Evolutionary conservation across 2,888 invertebrate genomes (phyloP), one percentile per base, ranked within the genome.

Genomic region (Eilema sororculum): DNA sequence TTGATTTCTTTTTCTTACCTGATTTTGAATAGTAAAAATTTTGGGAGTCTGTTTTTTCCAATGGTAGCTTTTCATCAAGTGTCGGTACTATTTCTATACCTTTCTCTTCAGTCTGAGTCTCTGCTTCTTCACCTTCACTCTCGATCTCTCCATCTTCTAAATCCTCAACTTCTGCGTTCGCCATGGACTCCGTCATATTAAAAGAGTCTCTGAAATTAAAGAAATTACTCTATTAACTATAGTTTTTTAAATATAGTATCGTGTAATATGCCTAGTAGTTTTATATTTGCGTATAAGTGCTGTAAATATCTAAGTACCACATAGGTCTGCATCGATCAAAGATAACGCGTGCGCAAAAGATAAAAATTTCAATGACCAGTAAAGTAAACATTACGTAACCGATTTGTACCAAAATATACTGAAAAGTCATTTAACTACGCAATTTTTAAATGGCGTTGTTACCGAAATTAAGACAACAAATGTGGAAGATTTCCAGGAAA

Each of bases 61-160:
- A 65, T 68, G 79, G 72, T 70, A 78, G 67, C 77, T 82, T 81
- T 64, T 89, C 88, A 41, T 84, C 80, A 3, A 75, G 72, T 25
- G 78, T 85, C 73, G 73, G 74, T 66, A 79, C 72, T 72, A 69
- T 72, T 84, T 91, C 84, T 80, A 87, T 78, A 77, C 78, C 79
- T 75, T 86, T 87, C 20, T 83, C 87, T 76, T 90, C 88, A 75
- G 80, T 83, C 71, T 84, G 80, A 81, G 78, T 69, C 78, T 91
- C 91, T 9, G 79, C 75, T 60, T 94, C 94, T 82, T 96, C 96
- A 46, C 95, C 95, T 77, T 96, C 96, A 72, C 96, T 96, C 81
- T 98, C 98, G 81, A 98, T 98, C 91, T 98, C 98, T 64, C 98
- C 98, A 88, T 98, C 98, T 93, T 98, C 98, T 78, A 98, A 95